A percentile compares a stretch with the other conserved stretches of the same genome.
phyloP scores from a whole-genome alignment of 2,888 invertebrate species.

The Omphaloscelis lunosa region DNA sequence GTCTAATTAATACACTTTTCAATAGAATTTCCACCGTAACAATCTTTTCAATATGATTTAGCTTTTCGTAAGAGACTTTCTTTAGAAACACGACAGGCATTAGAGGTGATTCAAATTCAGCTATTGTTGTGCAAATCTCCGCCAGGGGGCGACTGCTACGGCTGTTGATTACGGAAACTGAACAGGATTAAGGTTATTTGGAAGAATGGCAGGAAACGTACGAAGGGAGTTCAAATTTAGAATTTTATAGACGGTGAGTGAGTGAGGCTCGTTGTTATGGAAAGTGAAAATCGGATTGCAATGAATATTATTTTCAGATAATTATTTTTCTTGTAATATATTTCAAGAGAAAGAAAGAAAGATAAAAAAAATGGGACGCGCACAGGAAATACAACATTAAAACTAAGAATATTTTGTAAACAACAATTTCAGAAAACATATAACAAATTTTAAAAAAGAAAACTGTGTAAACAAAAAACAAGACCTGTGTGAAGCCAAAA shows the following conservation, averaged over 20 bases:
- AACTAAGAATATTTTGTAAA: too few relatives aligned
- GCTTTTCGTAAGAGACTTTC: slow-evolving; percentile 45
- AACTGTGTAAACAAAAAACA: too few relatives aligned
- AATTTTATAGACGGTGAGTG: slow-evolving; percentile 37
- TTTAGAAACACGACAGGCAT: slow-evolving; percentile 64
- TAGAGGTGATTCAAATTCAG: slow-evolving; percentile 70
- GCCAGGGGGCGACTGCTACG: slow-evolving; percentile 59
- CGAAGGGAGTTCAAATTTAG: slow-evolving; percentile 44
- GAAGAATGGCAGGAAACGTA: slow-evolving; percentile 49
- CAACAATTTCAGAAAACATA: too few relatives aligned
- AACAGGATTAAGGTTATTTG: slow-evolving; percentile 59
- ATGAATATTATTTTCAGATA: slow-evolving; percentile 19
- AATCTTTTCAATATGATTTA: slow-evolving; percentile 58
- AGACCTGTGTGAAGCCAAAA: too few relatives aligned
- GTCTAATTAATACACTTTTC: neutral
- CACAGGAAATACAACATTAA: too few relatives aligned
- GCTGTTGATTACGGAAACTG: slow-evolving; percentile 58
- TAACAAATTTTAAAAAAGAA: too few relatives aligned
- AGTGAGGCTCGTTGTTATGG: slow-evolving; percentile 25
- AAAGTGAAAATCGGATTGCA: slow-evolving; percentile 34
- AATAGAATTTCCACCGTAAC: slow-evolving; percentile 18
- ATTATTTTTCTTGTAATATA: slow-evolving; percentile 4
- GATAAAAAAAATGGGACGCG: too few relatives aligned
- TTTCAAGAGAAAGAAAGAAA: too few relatives aligned
- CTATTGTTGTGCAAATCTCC: slow-evolving; percentile 76